Evolutionary conservation across 2,797 vertebrate species (phyloP), one percentile per base, ranked within the genome.

Genomic region (Microctenopoma steveboyesi): DNA sequence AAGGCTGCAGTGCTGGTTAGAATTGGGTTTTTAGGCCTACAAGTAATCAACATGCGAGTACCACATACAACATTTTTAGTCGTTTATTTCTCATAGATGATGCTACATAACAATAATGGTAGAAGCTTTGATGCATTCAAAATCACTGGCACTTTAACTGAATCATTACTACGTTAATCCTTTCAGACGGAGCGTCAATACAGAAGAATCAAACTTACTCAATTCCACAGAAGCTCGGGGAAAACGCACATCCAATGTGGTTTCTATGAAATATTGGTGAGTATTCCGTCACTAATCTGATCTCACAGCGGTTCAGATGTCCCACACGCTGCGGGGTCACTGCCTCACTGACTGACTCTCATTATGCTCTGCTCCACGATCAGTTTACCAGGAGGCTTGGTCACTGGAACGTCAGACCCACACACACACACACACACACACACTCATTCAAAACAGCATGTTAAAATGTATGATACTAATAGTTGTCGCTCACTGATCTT

Each of bases 351-450:
- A 46, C 80, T 61, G 62, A 47, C 48, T 10, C 33, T 11, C 16
- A 43, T 45, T 72, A 76, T 57, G 78, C 65, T 76, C 81, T 39
- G 47, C 65, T 76, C 81, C 35, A 45, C 69, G 79, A 79, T 86
- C 84, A 76, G 70, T 62, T 86, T 83, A 78, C 84, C 10, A 14
- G 15, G 42, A 18, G 12, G 35, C 18, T 15, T 8, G 52, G 51
- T 59, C 52, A 37, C 67, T 48, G 66, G 58, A 27, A 74, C 39
- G 39, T 28, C 0, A 67, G 58, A 39, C 40, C 14, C 2, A 1
- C 11, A 73, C 71, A 69, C 49, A 28, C 47, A 40, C 30, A 30
- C 58, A n/a, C 15, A 61, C 22, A 22, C 22, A 2, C 1, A 11
- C 1, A 11, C 28, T 40, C 42, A 46, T 16, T 27, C 53, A 47